Percentiles rank a stretch among this genome's conserved stretches.
These are phyloP conservation scores for Pheosia gnoma DNA, from an alignment of 2,888 invertebrate genomes.

Conservation along the genomic window DNA sequence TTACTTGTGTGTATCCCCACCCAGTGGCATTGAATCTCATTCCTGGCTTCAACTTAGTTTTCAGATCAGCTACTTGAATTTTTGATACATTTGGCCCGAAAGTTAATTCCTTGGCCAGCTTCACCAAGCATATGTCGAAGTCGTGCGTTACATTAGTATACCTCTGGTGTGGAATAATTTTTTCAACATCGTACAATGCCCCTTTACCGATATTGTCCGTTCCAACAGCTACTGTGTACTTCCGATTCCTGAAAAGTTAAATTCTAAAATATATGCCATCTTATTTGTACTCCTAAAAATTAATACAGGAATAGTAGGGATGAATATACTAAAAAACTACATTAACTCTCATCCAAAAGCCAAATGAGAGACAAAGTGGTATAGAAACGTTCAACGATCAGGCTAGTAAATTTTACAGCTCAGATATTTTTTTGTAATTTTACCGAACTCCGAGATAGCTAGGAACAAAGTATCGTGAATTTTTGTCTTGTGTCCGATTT, in stretches of 20 bases:
- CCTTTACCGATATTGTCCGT: conserved; percentile 33
- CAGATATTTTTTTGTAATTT: too few species aligned
- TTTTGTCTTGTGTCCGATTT: too few species aligned
- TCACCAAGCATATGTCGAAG: conserved; percentile 23
- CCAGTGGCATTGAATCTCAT: background rate
- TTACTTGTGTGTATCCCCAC: background rate
- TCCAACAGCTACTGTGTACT: conserved; percentile 43
- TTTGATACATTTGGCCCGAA: background rate
- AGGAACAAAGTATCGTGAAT: too few species aligned
- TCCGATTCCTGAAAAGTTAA: background rate
- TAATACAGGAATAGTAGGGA: too few species aligned
- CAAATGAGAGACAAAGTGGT: too few species aligned
- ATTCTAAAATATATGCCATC: background rate
- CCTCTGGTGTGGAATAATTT: conserved; percentile 38
- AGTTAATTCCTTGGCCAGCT: background rate
- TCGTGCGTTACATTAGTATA: conserved; percentile 34
- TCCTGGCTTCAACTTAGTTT: background rate
- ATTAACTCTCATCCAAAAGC: too few species aligned
- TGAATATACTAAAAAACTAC: too few species aligned
- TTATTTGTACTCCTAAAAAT: too few species aligned
- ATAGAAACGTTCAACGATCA: too few species aligned
- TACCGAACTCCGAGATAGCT: too few species aligned
- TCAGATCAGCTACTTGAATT: background rate
- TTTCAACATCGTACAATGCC: conserved; percentile 44
- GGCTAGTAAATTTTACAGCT: too few species aligned